Percentiles rank a stretch among this genome's conserved stretches.
These are phyloP conservation scores for Anthopleura sola DNA, from an alignment of 64 coral and sea anemone genomes.

Conservation along the genomic window DNA sequence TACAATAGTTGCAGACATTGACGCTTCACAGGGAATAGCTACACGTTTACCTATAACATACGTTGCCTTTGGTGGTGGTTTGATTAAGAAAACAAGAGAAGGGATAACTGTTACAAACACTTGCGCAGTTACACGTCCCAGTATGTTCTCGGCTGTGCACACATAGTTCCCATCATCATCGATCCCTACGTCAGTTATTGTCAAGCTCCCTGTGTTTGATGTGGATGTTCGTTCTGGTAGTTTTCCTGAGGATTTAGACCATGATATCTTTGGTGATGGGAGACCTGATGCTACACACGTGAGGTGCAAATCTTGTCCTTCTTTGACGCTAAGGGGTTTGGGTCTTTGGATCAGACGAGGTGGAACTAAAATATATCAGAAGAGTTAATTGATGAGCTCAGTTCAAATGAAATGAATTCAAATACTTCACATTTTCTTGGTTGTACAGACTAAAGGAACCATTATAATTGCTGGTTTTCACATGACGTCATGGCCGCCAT, in stretches of 20 bases:
- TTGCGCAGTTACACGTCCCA: neutral
- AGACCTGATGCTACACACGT: neutral
- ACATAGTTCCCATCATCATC: neutral
- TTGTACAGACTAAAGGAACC: no score
- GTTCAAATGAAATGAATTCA: neutral
- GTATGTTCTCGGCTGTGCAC: neutral
- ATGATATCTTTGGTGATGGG: slow-evolving; percentile 6
- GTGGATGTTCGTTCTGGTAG: neutral
- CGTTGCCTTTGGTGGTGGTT: neutral
- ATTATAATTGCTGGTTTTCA: no score
- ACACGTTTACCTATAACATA: neutral
- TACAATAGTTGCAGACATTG: neutral
- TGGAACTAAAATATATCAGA: neutral
- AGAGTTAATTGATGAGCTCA: neutral
- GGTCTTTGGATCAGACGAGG: neutral
- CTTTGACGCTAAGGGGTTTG: neutral
- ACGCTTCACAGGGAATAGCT: neutral
- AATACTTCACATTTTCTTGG: no score
- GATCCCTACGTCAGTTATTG: neutral
- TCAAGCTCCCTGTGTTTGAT: neutral
- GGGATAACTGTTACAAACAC: neutral
- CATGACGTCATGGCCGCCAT: no score
- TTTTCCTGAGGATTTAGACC: neutral
- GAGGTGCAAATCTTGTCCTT: neutral
- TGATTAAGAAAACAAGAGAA: neutral